These are phyloP conservation scores for Staurois parvus DNA, from an alignment of 2,797 vertebrate genomes.

Conservation along the genomic window DNA sequence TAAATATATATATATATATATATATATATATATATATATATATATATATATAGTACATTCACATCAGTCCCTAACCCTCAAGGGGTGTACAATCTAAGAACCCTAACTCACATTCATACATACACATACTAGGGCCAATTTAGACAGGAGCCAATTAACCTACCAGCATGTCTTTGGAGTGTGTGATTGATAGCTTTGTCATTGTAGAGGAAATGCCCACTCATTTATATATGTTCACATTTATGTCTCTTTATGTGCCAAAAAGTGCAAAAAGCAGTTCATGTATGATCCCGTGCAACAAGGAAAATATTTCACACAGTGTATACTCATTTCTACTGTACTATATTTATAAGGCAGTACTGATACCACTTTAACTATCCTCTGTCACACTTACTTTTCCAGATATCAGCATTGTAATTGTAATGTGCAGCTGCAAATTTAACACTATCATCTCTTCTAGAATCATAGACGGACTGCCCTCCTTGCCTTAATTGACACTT, in stretches of 20 bases:
- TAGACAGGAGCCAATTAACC: no score
- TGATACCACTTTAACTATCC: background rate
- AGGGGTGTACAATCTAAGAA: no score
- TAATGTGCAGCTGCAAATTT: slow-evolving; percentile 90
- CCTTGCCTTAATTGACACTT: slow-evolving; percentile 89
- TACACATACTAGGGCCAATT: no score
- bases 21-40: no score
- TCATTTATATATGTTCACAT: background rate
- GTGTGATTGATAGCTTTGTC: background rate
- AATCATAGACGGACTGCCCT: slow-evolving; percentile 72
- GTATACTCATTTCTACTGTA: background rate
- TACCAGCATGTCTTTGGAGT: no score
- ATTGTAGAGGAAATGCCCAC: no score
- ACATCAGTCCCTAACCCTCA: no score
- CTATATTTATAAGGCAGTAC: background rate
- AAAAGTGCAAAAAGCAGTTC: no score
- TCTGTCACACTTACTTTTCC: slow-evolving; percentile 87
- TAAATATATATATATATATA: no score
- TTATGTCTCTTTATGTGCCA: background rate
- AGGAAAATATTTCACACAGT: background rate
- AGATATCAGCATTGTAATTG: slow-evolving; percentile 90
- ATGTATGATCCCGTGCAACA: no score
- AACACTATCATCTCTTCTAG: slow-evolving; percentile 78
- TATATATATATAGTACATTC: no score
- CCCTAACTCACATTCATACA: no score